Base-by-base conservation (phyloP, 2,797 vertebrate genomes). In the Xenops minutus region DNA sequence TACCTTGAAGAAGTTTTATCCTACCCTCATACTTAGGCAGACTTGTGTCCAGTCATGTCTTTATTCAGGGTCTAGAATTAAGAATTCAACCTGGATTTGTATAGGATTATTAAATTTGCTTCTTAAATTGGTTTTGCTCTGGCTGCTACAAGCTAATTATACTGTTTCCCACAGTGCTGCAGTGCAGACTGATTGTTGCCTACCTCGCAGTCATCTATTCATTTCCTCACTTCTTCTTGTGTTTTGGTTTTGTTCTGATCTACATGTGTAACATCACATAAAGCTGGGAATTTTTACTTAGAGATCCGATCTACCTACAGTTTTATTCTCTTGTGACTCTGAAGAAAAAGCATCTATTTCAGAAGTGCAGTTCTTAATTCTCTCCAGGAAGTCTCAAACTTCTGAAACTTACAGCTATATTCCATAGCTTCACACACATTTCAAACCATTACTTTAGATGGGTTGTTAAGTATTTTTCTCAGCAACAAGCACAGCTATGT, bases 201-300 rank as follows among this genome's bases (percentile, higher is more conserved):
- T 64, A 75, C 34, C 52, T 71, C 48, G 34, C 64, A 72, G 54
- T 44, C 67, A 58, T 41, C 66, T 81, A 64, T 85, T 95, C 30
- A 79, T 92, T 92, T 80, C 46, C 72, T 83, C 72, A 64, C 58
- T 91, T 93, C 84, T 66, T 84, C 59, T 85, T 83, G 46, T 87
- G 49, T 86, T 91, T 89, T 75, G 66, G 52, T 79, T 94, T 95
- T 74, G 48, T 56, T 89, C 87, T 89, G 63, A 88, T 81, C 82
- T 78, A 67, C 9, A 6, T 39, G 12, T 51, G 62, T 21, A 89
- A 72, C 43, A 93, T 78, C 80, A 89, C 39, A 68, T 26, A 85
- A 69, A 77, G 37, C 9, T 59, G 20, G 13, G 13, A 36, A 24
- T 69, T 73, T 64, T 77, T 72, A 37, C 49, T 90, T 46, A 89